Base-by-base conservation (phyloP, 2,113 vertebrate species). In the Dipodomys merriami region DNA sequence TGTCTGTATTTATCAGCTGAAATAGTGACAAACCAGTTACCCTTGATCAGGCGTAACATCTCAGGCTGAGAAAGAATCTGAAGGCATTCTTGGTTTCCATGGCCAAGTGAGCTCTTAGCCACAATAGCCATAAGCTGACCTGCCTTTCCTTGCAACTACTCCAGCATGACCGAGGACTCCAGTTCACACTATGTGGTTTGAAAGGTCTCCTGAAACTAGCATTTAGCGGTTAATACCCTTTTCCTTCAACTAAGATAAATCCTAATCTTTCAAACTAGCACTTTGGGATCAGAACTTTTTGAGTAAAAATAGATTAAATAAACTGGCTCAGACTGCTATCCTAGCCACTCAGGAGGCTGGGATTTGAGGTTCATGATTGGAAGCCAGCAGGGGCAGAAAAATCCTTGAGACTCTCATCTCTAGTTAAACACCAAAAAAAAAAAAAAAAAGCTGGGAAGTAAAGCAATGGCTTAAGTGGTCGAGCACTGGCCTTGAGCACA, bases 1-100 rank as follows among this genome's bases (percentile, higher is more conserved):
- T 57, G 6, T 11, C 0, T 0, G 25, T 98, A 98, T 11, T 35
- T 97, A 83, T 94, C 89, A 78, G 65, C 98, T 99, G 97, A 90
- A 97, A 97, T 7, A 67, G 46, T 35, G 93, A 92, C 22, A 83
- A 91, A 25, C 77, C 0, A 60, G 30, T 8, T 16, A 25, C 15
- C 8, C 27, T 88, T 53, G 84, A 33, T 79, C 33, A 83, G 20
- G 12, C 33, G n/a, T 60, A 46, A 81, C 30, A 90, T 16, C 44
- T 74, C 60, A 35, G 16, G 15, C 25, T 79, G 62, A 74, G 78
- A 69, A 67, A 39, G 25, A 62, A 72, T 86, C 67, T 80, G 6
- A 20, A 85, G 23, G 0, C 3, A 16, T 1, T 35, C 23, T 35
- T 10, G 39, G 68, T 64, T 91, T 92, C 53, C 86, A 30, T 11